Evolutionary conservation across 2,797 vertebrate genomes (phyloP).

Genomic region (Coregonus sp.): DNA sequence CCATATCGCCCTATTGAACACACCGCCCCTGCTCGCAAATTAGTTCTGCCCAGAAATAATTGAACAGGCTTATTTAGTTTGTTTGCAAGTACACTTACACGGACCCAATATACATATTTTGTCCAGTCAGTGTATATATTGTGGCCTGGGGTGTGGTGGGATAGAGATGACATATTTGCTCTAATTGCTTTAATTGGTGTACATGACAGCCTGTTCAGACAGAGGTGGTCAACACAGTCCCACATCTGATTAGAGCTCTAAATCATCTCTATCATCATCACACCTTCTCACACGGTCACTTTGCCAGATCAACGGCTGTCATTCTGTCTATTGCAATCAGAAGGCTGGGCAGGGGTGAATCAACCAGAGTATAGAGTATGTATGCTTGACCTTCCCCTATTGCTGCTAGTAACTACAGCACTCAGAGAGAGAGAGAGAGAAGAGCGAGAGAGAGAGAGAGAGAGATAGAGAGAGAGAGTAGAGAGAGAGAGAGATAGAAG

Average conservation of each 20-base stretch:
- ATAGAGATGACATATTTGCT: conserved; percentile 20
- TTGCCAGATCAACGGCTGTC: neutral
- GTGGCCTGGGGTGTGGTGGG: neutral
- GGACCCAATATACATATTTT: conserved; percentile 3
- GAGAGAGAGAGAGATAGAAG: too few relatives aligned
- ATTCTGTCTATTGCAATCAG: neutral
- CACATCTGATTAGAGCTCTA: neutral
- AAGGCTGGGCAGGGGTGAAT: too few relatives aligned
- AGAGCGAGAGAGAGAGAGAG: too few relatives aligned
- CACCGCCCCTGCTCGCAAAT: too few relatives aligned
- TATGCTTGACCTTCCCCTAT: neutral
- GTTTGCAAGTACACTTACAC: neutral
- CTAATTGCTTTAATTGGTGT: conserved; percentile 7
- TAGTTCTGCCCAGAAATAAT: neutral
- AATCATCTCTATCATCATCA: conserved; percentile 7
- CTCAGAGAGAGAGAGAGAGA: neutral
- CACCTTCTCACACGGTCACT: neutral
- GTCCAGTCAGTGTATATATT: neutral
- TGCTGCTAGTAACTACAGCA: too few relatives aligned
- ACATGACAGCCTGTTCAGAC: conserved; percentile 24
- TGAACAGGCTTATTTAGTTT: neutral
- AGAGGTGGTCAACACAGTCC: conserved; percentile 14
- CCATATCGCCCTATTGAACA: too few relatives aligned
- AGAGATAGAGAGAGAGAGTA: too few relatives aligned
- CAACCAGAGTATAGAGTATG: too few relatives aligned